Evolutionary conservation across 2,113 vertebrate species (phyloP), one percentile per base, ranked within the genome.

Genomic region (Chaetops frenatus): DNA sequence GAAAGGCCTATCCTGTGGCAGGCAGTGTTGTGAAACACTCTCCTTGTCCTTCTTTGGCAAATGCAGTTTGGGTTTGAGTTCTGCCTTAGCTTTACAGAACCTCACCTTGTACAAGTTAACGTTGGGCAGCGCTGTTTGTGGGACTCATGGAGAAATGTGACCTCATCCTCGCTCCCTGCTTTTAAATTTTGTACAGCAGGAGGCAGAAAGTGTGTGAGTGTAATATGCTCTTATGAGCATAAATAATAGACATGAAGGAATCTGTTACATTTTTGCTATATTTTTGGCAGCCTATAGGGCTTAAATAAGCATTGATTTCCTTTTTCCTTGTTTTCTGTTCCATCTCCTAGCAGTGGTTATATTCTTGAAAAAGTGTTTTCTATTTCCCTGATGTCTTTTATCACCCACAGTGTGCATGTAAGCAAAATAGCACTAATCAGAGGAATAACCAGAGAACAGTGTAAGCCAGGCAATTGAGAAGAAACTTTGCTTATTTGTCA

Each of bases 31-130:
- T 71, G 50, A 53, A 65, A 57, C 29, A 10, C 19, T 60, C 28
- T 42, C 19, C 73, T 84, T 23, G 7, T 24, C 5, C 48, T 74
- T 3, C 69, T 66, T 79, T 36, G 61, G 25, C 20, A 85, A 82
- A 84, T 14, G 14, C 12, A 24, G 3, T 79, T 79, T 45, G 29
- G 29, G 45, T 82, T 79, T 90, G 45, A 72, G 23, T 51, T 65
- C 33, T 87, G 64, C 38, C 20, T 71, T 27, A 27, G 54, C 21
- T 78, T 73, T 83, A 53, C 58, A 45, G 48, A 93, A 17, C 40
- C 50, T 76, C 28, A 3, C 6, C 11, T 50, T 0, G 0, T n/a
- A 21, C 0, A 1, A 66, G 36, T 18, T 50, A 72, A 51, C 10
- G 33, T 40, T 86, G 42, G 50, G 25, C 36, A 15, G 38, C 29